A percentile compares a stretch with the other conserved stretches of the same genome.
phyloP scores from a whole-genome alignment of 2,888 invertebrate genomes.

The Colletes collaris region DNA sequence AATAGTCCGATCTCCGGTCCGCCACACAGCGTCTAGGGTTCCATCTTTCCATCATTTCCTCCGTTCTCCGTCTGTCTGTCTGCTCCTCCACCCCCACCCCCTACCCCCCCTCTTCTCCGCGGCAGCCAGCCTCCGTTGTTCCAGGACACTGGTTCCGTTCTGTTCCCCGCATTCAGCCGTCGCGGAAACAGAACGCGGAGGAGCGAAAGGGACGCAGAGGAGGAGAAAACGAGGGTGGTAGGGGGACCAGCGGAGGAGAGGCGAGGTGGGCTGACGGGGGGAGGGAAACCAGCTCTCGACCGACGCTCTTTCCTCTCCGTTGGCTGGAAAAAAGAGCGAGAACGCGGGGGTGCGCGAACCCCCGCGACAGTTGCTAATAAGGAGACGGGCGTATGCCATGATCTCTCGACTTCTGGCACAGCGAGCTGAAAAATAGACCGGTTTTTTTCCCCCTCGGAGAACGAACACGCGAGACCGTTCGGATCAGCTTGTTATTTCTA shows the following conservation, averaged over 20 bases:
- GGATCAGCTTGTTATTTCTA: slow-evolving; percentile 32
- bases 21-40: slow-evolving; percentile 33
- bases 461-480: background rate
- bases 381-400: slow-evolving; percentile 55
- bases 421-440: slow-evolving; percentile 46
- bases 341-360: slow-evolving; percentile 14
- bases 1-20: slow-evolving; percentile 37
- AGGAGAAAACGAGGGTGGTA: background rate
- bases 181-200: slow-evolving; percentile 35
- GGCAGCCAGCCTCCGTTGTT: slow-evolving; percentile 50
- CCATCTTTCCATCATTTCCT: slow-evolving; percentile 47
- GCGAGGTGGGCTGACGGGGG: slow-evolving; percentile 22
- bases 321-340: slow-evolving; percentile 57
- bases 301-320: slow-evolving; percentile 59
- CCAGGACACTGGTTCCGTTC: slow-evolving; percentile 66
- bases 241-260: background rate
- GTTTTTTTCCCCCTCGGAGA: background rate
- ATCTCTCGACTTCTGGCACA: slow-evolving; percentile 50
- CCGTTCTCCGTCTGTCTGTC: slow-evolving; percentile 31
- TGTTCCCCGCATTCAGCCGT: slow-evolving; percentile 56
- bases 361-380: slow-evolving; percentile 69
- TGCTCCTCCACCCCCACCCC: slow-evolving; percentile 22
- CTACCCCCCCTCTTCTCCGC: slow-evolving; percentile 37
- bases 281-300: slow-evolving; percentile 39
- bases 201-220: slow-evolving; percentile 16